phyloP scores from a whole-genome alignment of 2,888 invertebrate genomes.

The Trisateles emortualis region DNA sequence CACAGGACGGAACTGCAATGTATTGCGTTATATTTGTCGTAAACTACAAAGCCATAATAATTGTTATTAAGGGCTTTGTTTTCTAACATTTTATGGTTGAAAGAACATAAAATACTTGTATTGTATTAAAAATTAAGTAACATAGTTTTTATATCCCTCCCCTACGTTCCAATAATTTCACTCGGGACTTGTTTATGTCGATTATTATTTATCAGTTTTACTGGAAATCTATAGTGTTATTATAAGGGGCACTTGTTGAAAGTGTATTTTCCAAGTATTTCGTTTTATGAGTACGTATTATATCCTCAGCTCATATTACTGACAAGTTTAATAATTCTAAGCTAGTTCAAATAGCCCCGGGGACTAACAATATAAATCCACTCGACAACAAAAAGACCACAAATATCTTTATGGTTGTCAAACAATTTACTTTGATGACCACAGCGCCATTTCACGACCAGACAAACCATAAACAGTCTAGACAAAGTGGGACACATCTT shows the following conservation, averaged over 20 bases:
- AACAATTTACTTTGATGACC: conserved; percentile 35
- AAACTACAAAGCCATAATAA: conserved; percentile 42
- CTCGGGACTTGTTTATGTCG: background rate
- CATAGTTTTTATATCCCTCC: background rate
- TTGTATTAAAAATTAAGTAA: background rate
- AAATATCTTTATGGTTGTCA: conserved; percentile 10
- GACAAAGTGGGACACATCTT: conserved; percentile 28
- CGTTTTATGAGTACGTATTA: background rate
- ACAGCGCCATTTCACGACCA: conserved; percentile 25
- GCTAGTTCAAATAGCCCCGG: background rate
- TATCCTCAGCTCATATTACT: background rate
- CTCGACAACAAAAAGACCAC: conserved; percentile 3
- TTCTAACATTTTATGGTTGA: conserved; percentile 12
- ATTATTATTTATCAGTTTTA: background rate
- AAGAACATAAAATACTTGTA: conserved; percentile 1
- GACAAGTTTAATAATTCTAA: no score
- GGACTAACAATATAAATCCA: background rate
- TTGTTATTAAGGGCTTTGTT: conserved; percentile 39
- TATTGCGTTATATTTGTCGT: conserved; percentile 50
- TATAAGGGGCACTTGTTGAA: background rate
- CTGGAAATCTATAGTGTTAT: background rate
- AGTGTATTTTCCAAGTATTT: background rate
- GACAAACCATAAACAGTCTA: conserved; percentile 29
- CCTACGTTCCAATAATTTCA: background rate
- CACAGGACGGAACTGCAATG: conserved; percentile 59